These are phyloP conservation scores for Penaeus monodon DNA, from an alignment of 2,888 invertebrate genomes.

Conservation along the genomic window DNA sequence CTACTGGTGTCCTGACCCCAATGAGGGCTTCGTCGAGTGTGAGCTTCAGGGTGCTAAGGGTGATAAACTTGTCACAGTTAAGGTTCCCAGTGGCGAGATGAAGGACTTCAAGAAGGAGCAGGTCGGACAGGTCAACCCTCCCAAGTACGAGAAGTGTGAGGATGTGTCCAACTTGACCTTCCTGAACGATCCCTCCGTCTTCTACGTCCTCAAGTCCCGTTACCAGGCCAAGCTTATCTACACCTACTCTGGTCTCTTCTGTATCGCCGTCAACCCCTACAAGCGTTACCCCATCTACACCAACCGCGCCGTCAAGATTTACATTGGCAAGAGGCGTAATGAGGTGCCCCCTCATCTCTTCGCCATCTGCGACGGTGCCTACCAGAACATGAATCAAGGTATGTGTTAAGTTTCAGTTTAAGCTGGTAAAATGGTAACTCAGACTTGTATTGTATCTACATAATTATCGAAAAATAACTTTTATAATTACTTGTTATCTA, in stretches of 20 bases:
- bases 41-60: slow-evolving; percentile 99
- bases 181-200: slow-evolving; percentile 98
- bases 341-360: slow-evolving; percentile 76
- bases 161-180: slow-evolving; percentile 99
- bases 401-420: slow-evolving; percentile 55
- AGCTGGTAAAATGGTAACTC: background rate
- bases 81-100: slow-evolving; percentile 72
- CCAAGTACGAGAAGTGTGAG: slow-evolving; percentile 98
- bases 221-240: slow-evolving; percentile 97
- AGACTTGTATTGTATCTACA: too few species aligned
- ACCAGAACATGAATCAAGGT: slow-evolving; percentile 75
- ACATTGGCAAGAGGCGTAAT: slow-evolving; percentile 73
- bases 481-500: background rate
- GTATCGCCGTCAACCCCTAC: slow-evolving; percentile 73
- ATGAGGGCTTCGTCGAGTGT: slow-evolving; percentile 96
- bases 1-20: slow-evolving; percentile 98
- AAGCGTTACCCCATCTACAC: slow-evolving; percentile 75
- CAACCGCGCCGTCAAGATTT: slow-evolving; percentile 72
- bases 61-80: slow-evolving; percentile 95
- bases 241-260: slow-evolving; percentile 68
- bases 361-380: slow-evolving; percentile 75
- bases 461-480: background rate
- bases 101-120: slow-evolving; percentile 96
- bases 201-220: slow-evolving; percentile 98
- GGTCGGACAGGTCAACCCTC: slow-evolving; percentile 96